Evolutionary conservation across 2,113 vertebrate species (phyloP).

Genomic region (Lontra canadensis): DNA sequence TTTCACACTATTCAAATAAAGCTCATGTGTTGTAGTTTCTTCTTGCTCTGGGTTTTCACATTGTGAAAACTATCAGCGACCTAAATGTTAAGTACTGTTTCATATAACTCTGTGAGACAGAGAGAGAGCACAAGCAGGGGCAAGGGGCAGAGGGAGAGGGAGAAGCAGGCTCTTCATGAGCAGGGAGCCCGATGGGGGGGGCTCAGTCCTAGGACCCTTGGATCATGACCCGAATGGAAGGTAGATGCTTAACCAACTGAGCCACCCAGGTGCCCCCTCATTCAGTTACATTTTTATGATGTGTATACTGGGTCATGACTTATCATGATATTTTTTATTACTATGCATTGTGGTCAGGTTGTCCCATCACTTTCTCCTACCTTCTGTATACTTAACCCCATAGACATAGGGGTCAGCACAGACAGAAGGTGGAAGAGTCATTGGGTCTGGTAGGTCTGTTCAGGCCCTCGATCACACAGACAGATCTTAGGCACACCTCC

Average conservation of each 20-base stretch:
- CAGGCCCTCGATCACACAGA: neutral
- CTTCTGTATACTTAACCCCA: neutral
- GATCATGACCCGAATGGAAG: neutral
- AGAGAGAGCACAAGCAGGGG: neutral
- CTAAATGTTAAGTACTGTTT: neutral
- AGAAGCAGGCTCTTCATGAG: neutral
- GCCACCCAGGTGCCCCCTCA: neutral
- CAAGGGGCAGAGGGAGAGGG: neutral
- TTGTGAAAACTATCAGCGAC: neutral
- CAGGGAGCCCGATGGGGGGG: accelerated
- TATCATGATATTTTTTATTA: neutral
- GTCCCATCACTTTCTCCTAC: neutral
- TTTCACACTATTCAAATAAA: neutral
- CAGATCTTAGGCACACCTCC: neutral
- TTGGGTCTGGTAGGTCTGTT: neutral
- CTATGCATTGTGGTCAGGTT: neutral
- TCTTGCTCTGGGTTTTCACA: neutral
- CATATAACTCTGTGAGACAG: neutral
- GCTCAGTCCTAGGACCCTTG: neutral
- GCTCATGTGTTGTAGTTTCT: neutral
- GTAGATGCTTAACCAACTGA: neutral
- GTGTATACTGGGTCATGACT: neutral
- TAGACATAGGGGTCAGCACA: neutral
- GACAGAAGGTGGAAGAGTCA: neutral
- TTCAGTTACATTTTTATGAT: neutral